Base-by-base conservation (phyloP, 2,113 vertebrate genomes). In the Corydoras sp. region DNA sequence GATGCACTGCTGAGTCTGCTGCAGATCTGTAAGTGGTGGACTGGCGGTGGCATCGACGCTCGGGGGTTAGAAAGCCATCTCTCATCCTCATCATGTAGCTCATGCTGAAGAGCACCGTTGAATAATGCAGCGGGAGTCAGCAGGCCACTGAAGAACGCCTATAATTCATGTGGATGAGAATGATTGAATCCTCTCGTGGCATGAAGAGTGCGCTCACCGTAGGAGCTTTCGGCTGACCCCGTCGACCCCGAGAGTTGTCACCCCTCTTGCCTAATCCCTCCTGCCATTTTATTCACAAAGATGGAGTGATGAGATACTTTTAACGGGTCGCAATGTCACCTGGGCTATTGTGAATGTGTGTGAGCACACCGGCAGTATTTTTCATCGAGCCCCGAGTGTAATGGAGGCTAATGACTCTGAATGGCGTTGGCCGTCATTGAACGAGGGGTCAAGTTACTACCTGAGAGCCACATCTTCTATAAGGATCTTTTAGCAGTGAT, bases 131-230 rank as follows among this genome's bases (percentile, higher is more conserved):
- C 58, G 61, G 73, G 68, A 69, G 76, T 77, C 73, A 74, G 68
- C 43, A 14, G 76, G 69, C 53, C 73, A 62, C 12, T 66, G 62
- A 77, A 73, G 79, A 73, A 69, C 18, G 66, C 66, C 59, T 60
- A 54, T 75, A 80, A 80, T 77, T 77, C 75, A 71, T 77, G 73
- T 75, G 69, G 70, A 69, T 80, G 75, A 72, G 77, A 73, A 80
- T 77, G 77, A 80, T 80, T 80, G 79, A 80, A 80, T 75, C 79
- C 72, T 68, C 79, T 80, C 72, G 14, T 50, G 18, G 75, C 61
- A 68, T 63, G 72, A 75, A 72, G 60, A 74, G 72, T 69, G 71
- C 59, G 64, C 65, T 75, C 69, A 68, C 68, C 58, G 73, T 59
- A 8, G 72, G 62, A 48, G 72, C 49, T 62, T 80, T 80, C 69